Evolutionary conservation across 2,113 vertebrate genomes (phyloP).

Genomic region (Bos javanicus): DNA sequence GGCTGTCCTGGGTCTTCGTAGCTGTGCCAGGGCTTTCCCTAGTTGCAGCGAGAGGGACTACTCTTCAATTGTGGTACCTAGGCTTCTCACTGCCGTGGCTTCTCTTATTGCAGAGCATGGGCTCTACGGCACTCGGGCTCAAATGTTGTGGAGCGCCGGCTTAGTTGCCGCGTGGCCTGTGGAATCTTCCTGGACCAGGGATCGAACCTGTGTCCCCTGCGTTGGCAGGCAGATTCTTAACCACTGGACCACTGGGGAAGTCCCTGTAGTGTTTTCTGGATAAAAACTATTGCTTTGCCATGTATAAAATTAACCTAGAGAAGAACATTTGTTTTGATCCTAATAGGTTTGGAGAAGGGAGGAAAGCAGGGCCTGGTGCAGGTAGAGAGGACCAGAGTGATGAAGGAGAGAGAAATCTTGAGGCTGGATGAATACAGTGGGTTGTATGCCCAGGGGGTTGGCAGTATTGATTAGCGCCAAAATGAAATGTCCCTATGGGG

Average conservation of each 20-base stretch:
- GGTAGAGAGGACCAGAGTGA: background rate
- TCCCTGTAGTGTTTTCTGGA: background rate
- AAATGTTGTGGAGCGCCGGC: background rate
- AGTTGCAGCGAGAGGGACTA: background rate
- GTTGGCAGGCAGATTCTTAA: background rate
- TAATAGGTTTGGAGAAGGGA: background rate
- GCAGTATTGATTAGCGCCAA: background rate
- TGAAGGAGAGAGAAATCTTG: accelerated
- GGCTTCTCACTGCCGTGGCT: background rate
- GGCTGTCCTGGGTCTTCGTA: background rate
- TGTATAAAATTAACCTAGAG: background rate
- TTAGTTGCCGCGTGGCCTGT: background rate
- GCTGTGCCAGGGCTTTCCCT: background rate
- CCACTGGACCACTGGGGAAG: background rate
- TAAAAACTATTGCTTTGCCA: background rate
- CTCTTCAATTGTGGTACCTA: background rate
- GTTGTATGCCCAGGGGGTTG: background rate
- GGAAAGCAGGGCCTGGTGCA: background rate
- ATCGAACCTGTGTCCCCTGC: background rate
- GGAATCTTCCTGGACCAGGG: background rate
- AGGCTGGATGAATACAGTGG: background rate
- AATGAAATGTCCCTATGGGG: background rate
- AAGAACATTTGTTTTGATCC: background rate
- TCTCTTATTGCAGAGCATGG: background rate
- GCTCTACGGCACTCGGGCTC: background rate